Evolutionary conservation across 2,113 vertebrate genomes (phyloP).

Genomic region (Chelonoidis abingdonii): DNA sequence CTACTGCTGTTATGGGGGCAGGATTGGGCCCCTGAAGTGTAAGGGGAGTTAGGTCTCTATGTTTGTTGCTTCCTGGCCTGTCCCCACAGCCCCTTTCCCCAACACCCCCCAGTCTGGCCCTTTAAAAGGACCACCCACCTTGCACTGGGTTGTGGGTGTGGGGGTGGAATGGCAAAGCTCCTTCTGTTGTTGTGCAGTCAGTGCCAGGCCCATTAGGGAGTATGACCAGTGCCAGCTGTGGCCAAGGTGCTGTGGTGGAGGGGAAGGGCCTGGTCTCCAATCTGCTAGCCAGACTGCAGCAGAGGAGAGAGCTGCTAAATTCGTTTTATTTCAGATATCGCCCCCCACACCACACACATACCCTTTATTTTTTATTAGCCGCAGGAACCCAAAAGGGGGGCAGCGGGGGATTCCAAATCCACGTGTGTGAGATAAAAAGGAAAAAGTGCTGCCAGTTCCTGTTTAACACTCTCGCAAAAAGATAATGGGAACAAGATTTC

Average conservation of each 20-base stretch:
- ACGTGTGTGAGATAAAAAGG: constrained; percentile 60
- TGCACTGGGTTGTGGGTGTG: not conserved
- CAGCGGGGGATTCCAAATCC: not conserved
- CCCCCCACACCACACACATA: not conserved
- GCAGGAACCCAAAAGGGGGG: not conserved
- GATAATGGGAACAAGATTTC: constrained; percentile 77
- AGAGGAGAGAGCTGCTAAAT: rapidly evolving
- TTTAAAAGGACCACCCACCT: not conserved
- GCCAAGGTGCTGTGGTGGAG: not conserved
- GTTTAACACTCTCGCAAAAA: constrained; percentile 51
- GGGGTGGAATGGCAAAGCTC: rapidly evolving
- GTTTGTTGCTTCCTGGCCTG: not conserved
- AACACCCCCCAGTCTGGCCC: rapidly evolving
- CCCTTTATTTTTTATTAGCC: constrained; percentile 17
- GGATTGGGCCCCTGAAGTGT: not conserved
- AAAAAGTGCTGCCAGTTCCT: constrained; percentile 15
- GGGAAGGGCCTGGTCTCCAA: not conserved
- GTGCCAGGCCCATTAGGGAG: not conserved
- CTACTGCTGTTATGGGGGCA: not conserved
- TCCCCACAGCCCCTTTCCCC: rapidly evolving
- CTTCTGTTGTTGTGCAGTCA: not conserved
- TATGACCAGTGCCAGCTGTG: not conserved
- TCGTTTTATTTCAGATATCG: not conserved
- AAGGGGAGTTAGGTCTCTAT: not conserved
- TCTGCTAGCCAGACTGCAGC: not conserved